A percentile compares a stretch with the other conserved stretches of the same genome.
phyloP scores from a whole-genome alignment of 2,888 invertebrate genomes.

The Folsomia manolachei region DNA sequence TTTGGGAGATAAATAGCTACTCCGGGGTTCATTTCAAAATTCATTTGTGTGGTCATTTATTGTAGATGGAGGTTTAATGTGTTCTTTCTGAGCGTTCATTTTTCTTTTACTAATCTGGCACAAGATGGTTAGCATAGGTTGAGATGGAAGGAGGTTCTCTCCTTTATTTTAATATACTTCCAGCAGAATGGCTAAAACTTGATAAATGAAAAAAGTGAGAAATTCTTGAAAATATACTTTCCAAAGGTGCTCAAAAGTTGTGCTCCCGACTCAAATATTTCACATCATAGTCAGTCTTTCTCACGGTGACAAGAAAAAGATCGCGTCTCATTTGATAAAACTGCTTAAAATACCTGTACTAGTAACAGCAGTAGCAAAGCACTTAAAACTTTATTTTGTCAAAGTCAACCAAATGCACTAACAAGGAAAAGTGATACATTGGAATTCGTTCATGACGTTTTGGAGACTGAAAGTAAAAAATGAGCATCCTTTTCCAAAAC shows the following conservation, averaged over 20 bases:
- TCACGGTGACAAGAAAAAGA: constrained; percentile 14
- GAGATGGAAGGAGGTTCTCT: too few relatives aligned
- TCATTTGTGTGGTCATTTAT: constrained; percentile 16
- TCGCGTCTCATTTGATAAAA: not conserved
- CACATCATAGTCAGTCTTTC: constrained; percentile 7
- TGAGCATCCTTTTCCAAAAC: constrained; percentile 2
- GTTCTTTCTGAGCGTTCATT: not conserved
- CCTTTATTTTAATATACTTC: too few relatives aligned
- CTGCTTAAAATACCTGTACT: not conserved
- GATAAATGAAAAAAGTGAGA: not conserved
- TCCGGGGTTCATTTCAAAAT: constrained; percentile 13
- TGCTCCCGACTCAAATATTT: too few relatives aligned
- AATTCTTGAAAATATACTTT: not conserved
- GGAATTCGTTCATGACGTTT: not conserved
- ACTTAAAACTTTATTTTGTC: not conserved
- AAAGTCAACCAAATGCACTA: not conserved
- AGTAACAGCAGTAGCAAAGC: not conserved
- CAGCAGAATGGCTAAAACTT: not conserved
- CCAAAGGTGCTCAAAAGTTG: too few relatives aligned
- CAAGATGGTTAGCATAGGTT: too few relatives aligned
- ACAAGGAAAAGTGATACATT: not conserved
- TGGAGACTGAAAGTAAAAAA: not conserved
- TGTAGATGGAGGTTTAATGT: not conserved
- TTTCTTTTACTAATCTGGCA: not conserved
- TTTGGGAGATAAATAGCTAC: constrained; percentile 1